Percentiles rank a stretch among this genome's conserved stretches.
These are phyloP conservation scores for Graphium colonna DNA, from an alignment of 2,888 invertebrate species.

Conservation along the genomic window DNA sequence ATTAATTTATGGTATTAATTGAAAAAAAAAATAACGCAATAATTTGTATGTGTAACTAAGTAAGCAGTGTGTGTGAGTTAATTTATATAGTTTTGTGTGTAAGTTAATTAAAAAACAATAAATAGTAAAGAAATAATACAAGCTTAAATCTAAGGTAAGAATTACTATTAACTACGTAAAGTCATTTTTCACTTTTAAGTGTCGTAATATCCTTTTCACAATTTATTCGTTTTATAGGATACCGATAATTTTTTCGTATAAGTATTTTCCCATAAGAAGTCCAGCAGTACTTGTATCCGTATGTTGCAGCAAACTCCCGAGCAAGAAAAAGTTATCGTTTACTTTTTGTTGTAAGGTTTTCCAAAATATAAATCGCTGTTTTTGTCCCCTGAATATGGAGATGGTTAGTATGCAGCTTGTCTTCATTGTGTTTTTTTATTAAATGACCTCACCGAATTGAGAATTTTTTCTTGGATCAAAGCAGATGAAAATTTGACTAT, in stretches of 20 bases:
- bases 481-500: neutral
- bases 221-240: neutral
- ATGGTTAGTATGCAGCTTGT: neutral
- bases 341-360: neutral
- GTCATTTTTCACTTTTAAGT: neutral
- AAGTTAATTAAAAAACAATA: no score
- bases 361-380: neutral
- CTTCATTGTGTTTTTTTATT: neutral
- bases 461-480: neutral
- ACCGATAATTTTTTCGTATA: neutral
- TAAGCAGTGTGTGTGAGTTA: neutral
- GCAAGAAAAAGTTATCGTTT: neutral
- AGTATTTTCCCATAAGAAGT: neutral
- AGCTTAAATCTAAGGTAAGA: no score
- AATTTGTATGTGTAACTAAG: no score
- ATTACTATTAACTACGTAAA: neutral
- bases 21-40: neutral
- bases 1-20: no score
- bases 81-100: neutral
- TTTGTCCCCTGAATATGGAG: slow-evolving; percentile 2
- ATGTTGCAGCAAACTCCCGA: neutral
- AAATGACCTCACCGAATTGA: neutral
- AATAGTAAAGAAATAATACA: no score
- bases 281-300: slow-evolving; percentile 6
- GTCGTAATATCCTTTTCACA: neutral